phyloP scores from a whole-genome alignment of 2,888 invertebrate genomes.

The Sabatieria punctata region DNA sequence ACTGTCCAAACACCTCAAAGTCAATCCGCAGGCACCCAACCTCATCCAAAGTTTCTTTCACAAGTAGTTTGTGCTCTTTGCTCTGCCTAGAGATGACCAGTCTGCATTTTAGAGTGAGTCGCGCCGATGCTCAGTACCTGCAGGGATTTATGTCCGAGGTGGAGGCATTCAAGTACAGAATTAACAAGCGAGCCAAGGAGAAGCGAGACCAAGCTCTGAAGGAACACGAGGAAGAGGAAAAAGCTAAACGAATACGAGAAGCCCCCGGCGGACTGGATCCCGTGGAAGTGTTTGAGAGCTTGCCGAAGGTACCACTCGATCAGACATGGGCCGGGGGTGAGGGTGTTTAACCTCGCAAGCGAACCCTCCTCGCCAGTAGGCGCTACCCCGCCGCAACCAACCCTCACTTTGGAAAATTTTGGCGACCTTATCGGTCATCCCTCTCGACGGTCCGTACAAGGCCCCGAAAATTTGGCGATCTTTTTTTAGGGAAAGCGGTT shows the following conservation, averaged over 20 bases:
- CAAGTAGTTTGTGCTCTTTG: too few species aligned
- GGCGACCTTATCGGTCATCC: too few species aligned
- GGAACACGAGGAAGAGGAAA: slow-evolving; percentile 59
- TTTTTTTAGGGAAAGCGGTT: too few species aligned
- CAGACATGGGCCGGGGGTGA: too few species aligned
- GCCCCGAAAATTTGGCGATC: too few species aligned
- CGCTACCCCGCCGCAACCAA: too few species aligned
- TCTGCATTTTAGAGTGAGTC: slow-evolving; percentile 51
- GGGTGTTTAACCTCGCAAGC: not conserved
- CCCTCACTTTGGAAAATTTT: too few species aligned
- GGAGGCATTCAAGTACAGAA: slow-evolving; percentile 65
- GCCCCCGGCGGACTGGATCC: slow-evolving; percentile 98
- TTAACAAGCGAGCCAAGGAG: slow-evolving; percentile 62
- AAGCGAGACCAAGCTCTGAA: slow-evolving; percentile 43
- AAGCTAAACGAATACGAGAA: slow-evolving; percentile 61
- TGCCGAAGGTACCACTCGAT: slow-evolving; percentile 70
- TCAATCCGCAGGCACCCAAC: slow-evolving; percentile 62
- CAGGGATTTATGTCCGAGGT: slow-evolving; percentile 85
- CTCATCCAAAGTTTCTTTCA: slow-evolving; percentile 26
- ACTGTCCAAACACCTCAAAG: slow-evolving; percentile 73
- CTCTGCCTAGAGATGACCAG: too few species aligned
- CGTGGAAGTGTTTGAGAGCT: slow-evolving; percentile 77
- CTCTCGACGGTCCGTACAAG: too few species aligned
- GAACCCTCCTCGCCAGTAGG: not conserved
- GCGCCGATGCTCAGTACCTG: slow-evolving; percentile 79